Conservation (phyloP, 2,888 invertebrate species). For the Caenorhabditis sp. region DNA sequence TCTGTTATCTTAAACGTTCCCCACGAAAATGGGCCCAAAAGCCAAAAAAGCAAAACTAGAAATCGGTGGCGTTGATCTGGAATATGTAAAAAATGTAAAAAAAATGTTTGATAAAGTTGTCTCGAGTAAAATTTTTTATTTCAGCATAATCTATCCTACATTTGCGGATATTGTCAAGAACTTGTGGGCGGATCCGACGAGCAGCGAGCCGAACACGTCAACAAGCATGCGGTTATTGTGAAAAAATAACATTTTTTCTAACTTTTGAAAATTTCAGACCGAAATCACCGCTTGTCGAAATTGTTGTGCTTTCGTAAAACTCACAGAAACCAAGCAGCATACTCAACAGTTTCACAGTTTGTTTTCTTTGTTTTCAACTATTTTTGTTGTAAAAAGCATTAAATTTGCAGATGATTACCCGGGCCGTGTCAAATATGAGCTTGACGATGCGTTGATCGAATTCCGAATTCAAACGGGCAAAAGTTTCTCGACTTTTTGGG, state of each 20-base stretch:
- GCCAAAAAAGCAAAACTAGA: no score
- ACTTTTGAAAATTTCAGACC: no score
- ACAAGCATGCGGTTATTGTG: constrained; percentile 5
- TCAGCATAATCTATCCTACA: not conserved
- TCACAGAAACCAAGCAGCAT: not conserved
- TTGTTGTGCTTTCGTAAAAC: constrained; percentile 5
- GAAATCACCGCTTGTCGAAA: constrained; percentile 18
- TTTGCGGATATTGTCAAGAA: not conserved
- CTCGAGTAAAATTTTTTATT: not conserved
- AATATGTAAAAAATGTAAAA: not conserved
- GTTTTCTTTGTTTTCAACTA: not conserved
- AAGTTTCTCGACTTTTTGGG: constrained; percentile 24
- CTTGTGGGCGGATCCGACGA: not conserved
- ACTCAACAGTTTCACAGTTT: constrained; percentile 2
- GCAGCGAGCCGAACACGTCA: not conserved
- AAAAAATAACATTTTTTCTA: not conserved
- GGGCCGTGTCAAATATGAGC: not conserved
- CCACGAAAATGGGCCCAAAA: not conserved
- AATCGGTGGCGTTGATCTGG: no score
- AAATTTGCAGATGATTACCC: not conserved
- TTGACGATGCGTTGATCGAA: constrained; percentile 10
- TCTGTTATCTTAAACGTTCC: no score
- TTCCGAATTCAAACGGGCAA: constrained; percentile 15
- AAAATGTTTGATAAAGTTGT: no score
- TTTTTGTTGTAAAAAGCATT: not conserved